Percentiles rank a stretch among this genome's conserved stretches.
Conservation (phyloP, 2,797 vertebrate species). For the Sciurus vulgaris region DNA sequence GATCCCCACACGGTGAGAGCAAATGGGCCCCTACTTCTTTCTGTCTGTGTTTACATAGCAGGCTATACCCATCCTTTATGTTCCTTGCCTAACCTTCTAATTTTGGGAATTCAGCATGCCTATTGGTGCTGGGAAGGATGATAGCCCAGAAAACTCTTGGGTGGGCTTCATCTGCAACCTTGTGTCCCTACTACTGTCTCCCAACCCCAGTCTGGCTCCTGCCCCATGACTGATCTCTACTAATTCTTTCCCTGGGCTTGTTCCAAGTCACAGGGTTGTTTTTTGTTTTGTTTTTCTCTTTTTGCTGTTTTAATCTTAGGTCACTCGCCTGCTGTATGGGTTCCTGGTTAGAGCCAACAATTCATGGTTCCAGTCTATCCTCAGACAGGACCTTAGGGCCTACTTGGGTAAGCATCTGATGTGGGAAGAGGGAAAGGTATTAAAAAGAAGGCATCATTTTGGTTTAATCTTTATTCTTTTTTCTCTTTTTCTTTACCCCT, state of each 20-base stretch:
- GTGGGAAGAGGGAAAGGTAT: not conserved
- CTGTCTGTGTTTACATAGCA: constrained; percentile 63
- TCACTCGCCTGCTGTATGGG: constrained; percentile 93
- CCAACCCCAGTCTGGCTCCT: not conserved
- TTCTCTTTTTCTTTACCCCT: not conserved
- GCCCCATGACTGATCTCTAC: not conserved
- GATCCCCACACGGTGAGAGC: constrained; percentile 91
- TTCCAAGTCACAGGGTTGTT: not conserved
- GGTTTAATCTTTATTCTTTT: constrained; percentile 4
- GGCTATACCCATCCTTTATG: not conserved
- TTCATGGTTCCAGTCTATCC: constrained; percentile 94
- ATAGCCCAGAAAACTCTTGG: not conserved
- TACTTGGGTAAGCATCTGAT: constrained; percentile 89
- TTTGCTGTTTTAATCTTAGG: constrained; percentile 85
- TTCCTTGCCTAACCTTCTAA: not conserved
- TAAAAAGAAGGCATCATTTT: not conserved
- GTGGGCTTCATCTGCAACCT: not conserved
- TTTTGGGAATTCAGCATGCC: not conserved
- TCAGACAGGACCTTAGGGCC: constrained; percentile 87
- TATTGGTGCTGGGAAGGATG: not conserved
- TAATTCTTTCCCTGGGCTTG: not conserved
- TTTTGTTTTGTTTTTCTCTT: not conserved
- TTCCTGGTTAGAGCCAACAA: constrained; percentile 95
- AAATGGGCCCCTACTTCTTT: constrained; percentile 65
- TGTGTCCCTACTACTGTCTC: not conserved